phyloP scores from a whole-genome alignment of 2,113 vertebrate species.

The Hippocampus zosterae region DNA sequence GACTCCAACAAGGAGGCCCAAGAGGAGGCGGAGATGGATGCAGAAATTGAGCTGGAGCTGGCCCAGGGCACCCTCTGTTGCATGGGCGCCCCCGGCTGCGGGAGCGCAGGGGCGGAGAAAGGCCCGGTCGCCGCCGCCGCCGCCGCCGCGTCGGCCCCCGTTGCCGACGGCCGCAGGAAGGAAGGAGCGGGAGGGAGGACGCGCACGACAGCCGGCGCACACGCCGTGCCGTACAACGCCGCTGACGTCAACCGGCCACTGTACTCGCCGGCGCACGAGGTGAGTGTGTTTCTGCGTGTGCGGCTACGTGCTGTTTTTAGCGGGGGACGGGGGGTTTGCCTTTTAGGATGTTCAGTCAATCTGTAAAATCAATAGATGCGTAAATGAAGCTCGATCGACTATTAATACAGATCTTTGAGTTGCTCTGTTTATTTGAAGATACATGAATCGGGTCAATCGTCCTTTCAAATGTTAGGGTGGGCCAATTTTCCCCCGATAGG shows the following conservation, averaged over 20 bases:
- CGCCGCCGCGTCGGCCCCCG: slow-evolving; percentile 1
- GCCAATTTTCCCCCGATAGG: background rate
- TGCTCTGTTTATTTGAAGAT: background rate
- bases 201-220: slow-evolving; percentile 36
- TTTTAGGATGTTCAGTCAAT: background rate
- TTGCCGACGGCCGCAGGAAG: slow-evolving; percentile 23
- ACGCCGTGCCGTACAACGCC: slow-evolving; percentile 41
- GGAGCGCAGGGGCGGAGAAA: slow-evolving; percentile 57
- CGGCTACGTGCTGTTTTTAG: slow-evolving; percentile 1
- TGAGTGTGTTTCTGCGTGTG: slow-evolving; percentile 50
- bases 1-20: slow-evolving; percentile 99
- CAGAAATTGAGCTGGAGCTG: slow-evolving; percentile 94
- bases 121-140: slow-evolving; percentile 11
- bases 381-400: too few relatives aligned
- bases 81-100: slow-evolving; percentile 68
- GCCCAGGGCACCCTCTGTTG: slow-evolving; percentile 83
- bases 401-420: background rate
- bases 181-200: slow-evolving; percentile 46
- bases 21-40: slow-evolving; percentile 98
- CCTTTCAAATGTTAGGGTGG: background rate
- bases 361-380: background rate
- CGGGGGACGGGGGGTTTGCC: too few relatives aligned
- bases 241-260: slow-evolving; percentile 63
- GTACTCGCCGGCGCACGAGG: slow-evolving; percentile 88
- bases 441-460: background rate